Evolutionary conservation across 2,797 vertebrate genomes (phyloP).

Genomic region (Aulostomus chinensis): DNA sequence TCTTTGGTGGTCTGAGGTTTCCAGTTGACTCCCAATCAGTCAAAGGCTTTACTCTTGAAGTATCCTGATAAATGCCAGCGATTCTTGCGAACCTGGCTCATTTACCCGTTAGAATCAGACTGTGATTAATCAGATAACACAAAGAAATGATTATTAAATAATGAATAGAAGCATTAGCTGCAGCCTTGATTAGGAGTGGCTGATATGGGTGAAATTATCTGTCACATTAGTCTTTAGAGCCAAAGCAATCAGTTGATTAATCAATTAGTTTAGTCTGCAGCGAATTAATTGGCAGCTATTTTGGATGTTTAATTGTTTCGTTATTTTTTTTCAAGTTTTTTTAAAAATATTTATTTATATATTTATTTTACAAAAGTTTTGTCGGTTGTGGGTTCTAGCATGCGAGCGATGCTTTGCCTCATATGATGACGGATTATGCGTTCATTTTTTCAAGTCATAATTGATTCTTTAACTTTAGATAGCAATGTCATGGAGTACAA

Average conservation of each 20-base stretch:
- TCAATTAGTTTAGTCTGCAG: background rate
- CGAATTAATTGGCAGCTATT: constrained; percentile 5
- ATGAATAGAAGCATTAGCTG: background rate
- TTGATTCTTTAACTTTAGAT: too few species aligned
- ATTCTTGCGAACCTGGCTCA: background rate
- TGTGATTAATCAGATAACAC: constrained; percentile 6
- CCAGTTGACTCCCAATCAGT: background rate
- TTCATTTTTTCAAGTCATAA: too few species aligned
- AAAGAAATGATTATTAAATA: background rate
- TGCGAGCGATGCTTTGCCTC: too few species aligned
- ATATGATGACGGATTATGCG: too few species aligned
- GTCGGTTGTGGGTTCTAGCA: too few species aligned
- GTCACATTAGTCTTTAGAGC: background rate
- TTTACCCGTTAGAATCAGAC: background rate
- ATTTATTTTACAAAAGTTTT: too few species aligned
- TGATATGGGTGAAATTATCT: constrained; percentile 2
- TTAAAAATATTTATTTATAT: too few species aligned
- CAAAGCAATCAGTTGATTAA: constrained; percentile 2
- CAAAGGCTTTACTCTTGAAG: constrained; percentile 9
- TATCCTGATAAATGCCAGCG: background rate
- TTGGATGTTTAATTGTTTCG: background rate
- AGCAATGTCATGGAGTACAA: too few species aligned
- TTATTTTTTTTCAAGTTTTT: background rate
- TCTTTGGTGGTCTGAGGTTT: too few species aligned
- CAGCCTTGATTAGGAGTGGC: background rate